A percentile compares a stretch with the other conserved stretches of the same genome.
phyloP scores from a whole-genome alignment of 2,888 invertebrate species.

The Dasypogon diadema region DNA sequence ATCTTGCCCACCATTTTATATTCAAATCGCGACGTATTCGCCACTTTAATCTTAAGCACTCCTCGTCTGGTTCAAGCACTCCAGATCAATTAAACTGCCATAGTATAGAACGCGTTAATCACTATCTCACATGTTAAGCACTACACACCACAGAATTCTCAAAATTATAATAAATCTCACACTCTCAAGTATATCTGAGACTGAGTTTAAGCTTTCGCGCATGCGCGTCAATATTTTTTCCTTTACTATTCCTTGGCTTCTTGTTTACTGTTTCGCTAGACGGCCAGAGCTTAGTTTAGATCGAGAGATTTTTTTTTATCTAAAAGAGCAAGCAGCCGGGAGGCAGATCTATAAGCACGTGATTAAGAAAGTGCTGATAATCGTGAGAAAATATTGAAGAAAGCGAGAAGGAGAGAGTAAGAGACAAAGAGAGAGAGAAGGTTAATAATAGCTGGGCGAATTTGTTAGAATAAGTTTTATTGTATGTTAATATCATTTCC shows the following conservation, averaged over 20 bases:
- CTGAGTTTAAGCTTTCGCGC: conserved; percentile 21
- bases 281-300: not conserved
- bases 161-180: not conserved
- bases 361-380: conserved; percentile 19
- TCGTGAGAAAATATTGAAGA: conserved; percentile 26
- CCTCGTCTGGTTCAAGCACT: not conserved
- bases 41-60: not conserved
- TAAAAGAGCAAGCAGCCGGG: conserved; percentile 1
- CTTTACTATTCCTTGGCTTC: not conserved
- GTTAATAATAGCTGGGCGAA: not conserved
- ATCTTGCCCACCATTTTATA: conserved; percentile 67
- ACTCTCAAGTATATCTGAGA: not conserved
- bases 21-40: not conserved
- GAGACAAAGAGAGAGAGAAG: too few relatives aligned
- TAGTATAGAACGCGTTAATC: not conserved
- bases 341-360: conserved; percentile 18
- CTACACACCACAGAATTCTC: not conserved
- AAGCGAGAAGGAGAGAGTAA: not conserved
- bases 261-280: conserved; percentile 8
- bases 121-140: not conserved
- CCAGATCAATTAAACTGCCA: not conserved
- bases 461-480: not conserved
- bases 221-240: not conserved
- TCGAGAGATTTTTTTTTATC: conserved; percentile 38
- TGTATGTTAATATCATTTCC: conserved; percentile 5